These are phyloP conservation scores for Uropsilus gracilis DNA, from an alignment of 2,113 vertebrate species.

Conservation along the genomic window DNA sequence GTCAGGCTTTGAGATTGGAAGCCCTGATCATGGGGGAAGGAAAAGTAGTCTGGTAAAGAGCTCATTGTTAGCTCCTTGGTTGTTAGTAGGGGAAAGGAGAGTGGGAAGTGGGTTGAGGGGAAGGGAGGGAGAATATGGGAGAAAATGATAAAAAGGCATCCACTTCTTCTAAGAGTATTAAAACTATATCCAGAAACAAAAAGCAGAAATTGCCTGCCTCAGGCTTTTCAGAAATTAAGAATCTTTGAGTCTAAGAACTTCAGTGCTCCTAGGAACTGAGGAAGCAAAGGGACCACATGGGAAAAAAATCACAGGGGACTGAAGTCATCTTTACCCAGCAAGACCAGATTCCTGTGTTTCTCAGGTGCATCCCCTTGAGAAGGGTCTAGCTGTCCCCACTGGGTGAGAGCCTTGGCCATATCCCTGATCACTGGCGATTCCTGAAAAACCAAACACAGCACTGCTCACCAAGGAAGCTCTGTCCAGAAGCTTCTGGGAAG, in stretches of 20 bases:
- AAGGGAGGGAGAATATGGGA: neutral
- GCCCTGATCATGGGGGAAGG: slow-evolving; percentile 53
- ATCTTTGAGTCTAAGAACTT: neutral
- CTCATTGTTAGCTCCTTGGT: neutral
- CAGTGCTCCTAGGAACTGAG: neutral
- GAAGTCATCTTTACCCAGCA: slow-evolving; percentile 63
- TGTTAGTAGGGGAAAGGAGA: neutral
- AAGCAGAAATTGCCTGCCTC: neutral
- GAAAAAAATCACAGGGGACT: neutral
- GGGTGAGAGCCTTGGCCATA: slow-evolving; percentile 41
- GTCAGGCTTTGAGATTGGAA: slow-evolving; percentile 67
- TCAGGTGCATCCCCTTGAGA: neutral
- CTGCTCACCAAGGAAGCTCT: neutral
- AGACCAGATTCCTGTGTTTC: slow-evolving; percentile 62
- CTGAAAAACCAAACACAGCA: slow-evolving; percentile 54
- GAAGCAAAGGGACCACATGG: neutral
- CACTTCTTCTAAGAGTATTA: neutral
- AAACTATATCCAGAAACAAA: neutral
- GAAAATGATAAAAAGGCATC: neutral
- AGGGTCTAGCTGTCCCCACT: slow-evolving; percentile 44
- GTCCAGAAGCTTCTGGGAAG: neutral
- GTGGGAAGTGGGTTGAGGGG: neutral
- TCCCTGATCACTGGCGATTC: neutral
- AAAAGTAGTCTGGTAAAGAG: neutral
- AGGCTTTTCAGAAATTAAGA: neutral